These are phyloP conservation scores for Scaptomyza reducta DNA, from an alignment of 2,888 invertebrate species.

Conservation along the genomic window DNA sequence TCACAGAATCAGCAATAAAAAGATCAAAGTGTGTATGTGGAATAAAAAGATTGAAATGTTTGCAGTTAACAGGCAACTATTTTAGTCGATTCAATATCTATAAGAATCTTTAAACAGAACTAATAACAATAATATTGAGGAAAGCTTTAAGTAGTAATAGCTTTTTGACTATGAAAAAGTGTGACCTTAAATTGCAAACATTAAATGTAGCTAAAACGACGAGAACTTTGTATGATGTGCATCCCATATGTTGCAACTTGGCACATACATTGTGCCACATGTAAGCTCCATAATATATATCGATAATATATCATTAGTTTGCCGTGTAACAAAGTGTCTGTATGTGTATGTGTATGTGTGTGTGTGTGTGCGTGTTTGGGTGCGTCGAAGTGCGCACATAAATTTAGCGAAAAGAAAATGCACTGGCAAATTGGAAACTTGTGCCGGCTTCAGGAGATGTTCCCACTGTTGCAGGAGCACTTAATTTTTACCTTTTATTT, in stretches of 20 bases:
- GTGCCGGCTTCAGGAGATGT: slow-evolving; percentile 32
- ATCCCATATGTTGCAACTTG: slow-evolving; percentile 49
- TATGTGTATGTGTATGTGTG: background rate
- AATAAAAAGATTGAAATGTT: no score
- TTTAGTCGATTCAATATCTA: no score
- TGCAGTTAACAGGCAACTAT: no score
- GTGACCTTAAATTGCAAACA: background rate
- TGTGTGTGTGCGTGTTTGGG: slow-evolving; percentile 27
- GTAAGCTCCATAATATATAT: slow-evolving; percentile 74
- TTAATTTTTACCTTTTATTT: slow-evolving; percentile 42
- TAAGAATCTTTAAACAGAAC: no score
- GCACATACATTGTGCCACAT: slow-evolving; percentile 56
- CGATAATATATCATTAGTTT: slow-evolving; percentile 75
- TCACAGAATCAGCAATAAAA: background rate
- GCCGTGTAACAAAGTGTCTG: slow-evolving; percentile 18
- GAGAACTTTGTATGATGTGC: slow-evolving; percentile 27
- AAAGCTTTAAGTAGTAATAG: no score
- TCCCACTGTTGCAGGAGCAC: background rate
- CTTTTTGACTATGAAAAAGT: no score
- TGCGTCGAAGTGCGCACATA: slow-evolving; percentile 69
- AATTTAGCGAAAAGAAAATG: slow-evolving; percentile 70
- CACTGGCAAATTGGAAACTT: slow-evolving; percentile 72
- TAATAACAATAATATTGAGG: no score
- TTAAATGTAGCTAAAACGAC: slow-evolving; percentile 24
- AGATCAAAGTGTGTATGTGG: background rate